Percentiles rank a stretch among this genome's conserved stretches.
Evolutionary conservation across 2,888 invertebrate genomes (phyloP).

Genomic region (Euproctis similis): DNA sequence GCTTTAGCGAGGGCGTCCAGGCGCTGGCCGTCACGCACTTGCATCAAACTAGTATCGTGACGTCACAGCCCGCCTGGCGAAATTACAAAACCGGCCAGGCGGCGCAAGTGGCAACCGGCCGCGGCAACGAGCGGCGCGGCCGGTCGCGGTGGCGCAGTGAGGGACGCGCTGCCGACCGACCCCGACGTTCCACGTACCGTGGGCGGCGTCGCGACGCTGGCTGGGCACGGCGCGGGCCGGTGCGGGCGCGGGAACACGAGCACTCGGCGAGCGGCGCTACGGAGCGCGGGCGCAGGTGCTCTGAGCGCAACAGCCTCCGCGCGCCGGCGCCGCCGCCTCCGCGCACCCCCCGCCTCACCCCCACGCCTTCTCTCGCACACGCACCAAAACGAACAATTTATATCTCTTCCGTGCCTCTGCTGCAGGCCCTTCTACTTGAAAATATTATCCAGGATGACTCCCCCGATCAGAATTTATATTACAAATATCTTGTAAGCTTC

Average conservation of each 20-base stretch:
- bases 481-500: too few relatives aligned
- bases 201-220: slow-evolving; percentile 68
- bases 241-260: slow-evolving; percentile 64
- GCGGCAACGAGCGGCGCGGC: slow-evolving; percentile 46
- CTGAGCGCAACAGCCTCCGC: slow-evolving; percentile 80
- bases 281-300: slow-evolving; percentile 81
- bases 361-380: slow-evolving; percentile 59
- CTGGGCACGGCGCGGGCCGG: slow-evolving; percentile 47
- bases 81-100: slow-evolving; percentile 71
- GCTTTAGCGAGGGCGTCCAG: slow-evolving; percentile 59
- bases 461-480: slow-evolving; percentile 10
- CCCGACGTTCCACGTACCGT: slow-evolving; percentile 71
- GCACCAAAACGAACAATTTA: slow-evolving; percentile 73
- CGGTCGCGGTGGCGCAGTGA: slow-evolving; percentile 64
- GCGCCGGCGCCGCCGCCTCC: slow-evolving; percentile 75
- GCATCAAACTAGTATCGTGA: slow-evolving; percentile 72
- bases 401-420: slow-evolving; percentile 71
- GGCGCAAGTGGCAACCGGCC: slow-evolving; percentile 49
- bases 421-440: slow-evolving; percentile 63
- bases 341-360: slow-evolving; percentile 64
- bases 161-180: slow-evolving; percentile 69
- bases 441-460: slow-evolving; percentile 52
- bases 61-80: slow-evolving; percentile 70
- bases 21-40: slow-evolving; percentile 66
- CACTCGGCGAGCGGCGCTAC: slow-evolving; percentile 74